Conservation (phyloP, 2,113 vertebrate genomes). For the Formicarius rufipectus region DNA sequence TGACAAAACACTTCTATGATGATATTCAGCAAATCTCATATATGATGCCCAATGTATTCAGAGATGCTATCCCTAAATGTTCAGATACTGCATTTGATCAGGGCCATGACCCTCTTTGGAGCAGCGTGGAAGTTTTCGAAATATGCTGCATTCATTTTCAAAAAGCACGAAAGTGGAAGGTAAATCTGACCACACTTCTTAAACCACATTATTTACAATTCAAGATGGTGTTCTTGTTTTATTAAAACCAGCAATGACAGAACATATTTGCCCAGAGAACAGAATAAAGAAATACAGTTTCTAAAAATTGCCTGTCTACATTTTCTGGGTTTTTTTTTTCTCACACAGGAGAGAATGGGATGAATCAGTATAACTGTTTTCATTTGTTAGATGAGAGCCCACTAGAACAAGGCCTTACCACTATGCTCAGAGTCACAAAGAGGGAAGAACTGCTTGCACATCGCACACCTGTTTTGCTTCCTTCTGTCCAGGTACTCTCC, state of each 20-base stretch:
- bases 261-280: neutral
- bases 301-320: neutral
- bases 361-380: neutral
- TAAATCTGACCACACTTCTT: neutral
- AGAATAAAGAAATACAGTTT: neutral
- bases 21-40: neutral
- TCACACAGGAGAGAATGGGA: neutral
- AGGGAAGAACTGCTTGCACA: neutral
- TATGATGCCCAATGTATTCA: neutral
- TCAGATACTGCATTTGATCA: neutral
- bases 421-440: neutral
- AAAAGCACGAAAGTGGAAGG: neutral
- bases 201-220: neutral
- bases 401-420: neutral
- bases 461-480: neutral
- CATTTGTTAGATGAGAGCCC: neutral
- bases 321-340: neutral
- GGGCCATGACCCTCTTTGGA: neutral
- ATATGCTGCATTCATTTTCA: neutral
- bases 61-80: neutral
- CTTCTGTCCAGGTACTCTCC: neutral
- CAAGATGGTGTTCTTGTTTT: neutral
- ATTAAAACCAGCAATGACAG: neutral
- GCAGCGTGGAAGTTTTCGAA: neutral
- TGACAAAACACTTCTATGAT: neutral